Conservation (phyloP, 2,797 vertebrate genomes). For the Mus minutoides region DNA sequence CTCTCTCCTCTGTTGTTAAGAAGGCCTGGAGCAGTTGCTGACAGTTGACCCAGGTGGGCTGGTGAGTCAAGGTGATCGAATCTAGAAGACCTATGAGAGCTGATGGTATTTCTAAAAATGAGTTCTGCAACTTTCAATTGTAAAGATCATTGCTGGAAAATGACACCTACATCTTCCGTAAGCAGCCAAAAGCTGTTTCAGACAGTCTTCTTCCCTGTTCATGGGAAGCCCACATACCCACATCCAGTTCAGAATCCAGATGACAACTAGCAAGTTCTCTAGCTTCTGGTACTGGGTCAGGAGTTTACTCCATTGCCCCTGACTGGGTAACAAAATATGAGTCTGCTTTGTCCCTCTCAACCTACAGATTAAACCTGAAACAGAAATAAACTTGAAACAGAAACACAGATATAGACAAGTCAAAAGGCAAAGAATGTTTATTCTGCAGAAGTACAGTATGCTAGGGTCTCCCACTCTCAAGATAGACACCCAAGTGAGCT, state of each 20-base stretch:
- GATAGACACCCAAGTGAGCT: too few species aligned
- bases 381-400: not conserved
- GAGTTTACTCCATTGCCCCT: not conserved
- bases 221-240: not conserved
- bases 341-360: not conserved
- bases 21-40: not conserved
- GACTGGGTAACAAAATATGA: not conserved
- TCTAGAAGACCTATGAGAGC: not conserved
- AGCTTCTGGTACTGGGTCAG: not conserved
- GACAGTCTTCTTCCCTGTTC: not conserved
- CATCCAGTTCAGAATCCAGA: not conserved
- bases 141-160: not conserved
- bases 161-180: not conserved
- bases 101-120: not conserved
- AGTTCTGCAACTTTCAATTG: not conserved
- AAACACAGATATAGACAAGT: not conserved
- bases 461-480: too few species aligned
- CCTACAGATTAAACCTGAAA: not conserved
- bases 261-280: not conserved
- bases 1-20: not conserved
- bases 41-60: not conserved
- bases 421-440: not conserved
- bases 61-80: not conserved
- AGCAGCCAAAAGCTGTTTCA: not conserved
- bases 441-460: too few species aligned